These are phyloP conservation scores for Patella pellucida DNA, from an alignment of 2,888 invertebrate species.

Conservation along the genomic window DNA sequence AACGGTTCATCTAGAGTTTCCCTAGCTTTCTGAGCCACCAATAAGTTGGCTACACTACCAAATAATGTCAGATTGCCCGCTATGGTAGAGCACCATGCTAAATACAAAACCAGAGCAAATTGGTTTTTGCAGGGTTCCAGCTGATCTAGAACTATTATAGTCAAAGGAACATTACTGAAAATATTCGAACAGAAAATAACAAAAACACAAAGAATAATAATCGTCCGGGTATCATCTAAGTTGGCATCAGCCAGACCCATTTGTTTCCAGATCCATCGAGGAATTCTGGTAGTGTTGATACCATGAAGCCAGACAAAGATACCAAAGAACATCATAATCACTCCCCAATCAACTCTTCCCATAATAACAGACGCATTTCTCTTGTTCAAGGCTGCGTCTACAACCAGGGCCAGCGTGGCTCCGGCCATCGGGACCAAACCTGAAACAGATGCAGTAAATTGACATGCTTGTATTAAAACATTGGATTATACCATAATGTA, in stretches of 20 bases:
- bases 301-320: conserved; percentile 46
- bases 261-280: conserved; percentile 35
- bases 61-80: conserved; percentile 46
- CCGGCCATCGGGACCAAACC: conserved; percentile 42
- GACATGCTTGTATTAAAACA: no score
- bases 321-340: conserved; percentile 44
- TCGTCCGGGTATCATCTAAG: conserved; percentile 14
- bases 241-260: conserved; percentile 27
- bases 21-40: conserved; percentile 39
- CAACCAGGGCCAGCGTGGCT: conserved; percentile 31
- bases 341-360: conserved; percentile 38
- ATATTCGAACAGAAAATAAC: conserved; percentile 40
- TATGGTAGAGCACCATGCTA: conserved; percentile 44
- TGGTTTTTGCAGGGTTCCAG: conserved; percentile 37
- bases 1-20: conserved; percentile 25
- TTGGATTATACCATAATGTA: no score
- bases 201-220: conserved; percentile 31
- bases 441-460: conserved; percentile 14
- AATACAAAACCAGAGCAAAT: conserved; percentile 36
- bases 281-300: conserved; percentile 37
- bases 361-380: conserved; percentile 27
- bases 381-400: conserved; percentile 38
- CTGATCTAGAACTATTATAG: conserved; percentile 41
- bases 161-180: conserved; percentile 47
- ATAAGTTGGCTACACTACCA: conserved; percentile 45